Evolutionary conservation across 2,113 vertebrate genomes (phyloP).

Genomic region (Amazona guildingii): DNA sequence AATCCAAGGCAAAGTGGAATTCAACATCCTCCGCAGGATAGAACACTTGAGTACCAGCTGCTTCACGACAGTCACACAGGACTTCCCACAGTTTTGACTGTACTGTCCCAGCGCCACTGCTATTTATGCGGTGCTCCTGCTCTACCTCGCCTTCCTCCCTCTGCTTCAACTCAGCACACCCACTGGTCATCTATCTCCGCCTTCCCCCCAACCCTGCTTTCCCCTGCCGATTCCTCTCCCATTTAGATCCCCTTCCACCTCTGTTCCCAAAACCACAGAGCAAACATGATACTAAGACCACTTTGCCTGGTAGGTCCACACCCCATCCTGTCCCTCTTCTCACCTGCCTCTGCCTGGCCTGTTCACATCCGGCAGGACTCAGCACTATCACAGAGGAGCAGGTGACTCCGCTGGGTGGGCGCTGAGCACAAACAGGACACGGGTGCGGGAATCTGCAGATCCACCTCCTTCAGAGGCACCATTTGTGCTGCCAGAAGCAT

Average conservation of each 20-base stretch:
- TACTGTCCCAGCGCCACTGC: neutral
- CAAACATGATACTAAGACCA: fast-evolving
- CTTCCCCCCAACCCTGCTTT: neutral
- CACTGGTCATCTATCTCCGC: neutral
- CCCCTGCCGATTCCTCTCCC: neutral
- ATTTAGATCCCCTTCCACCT: too few species aligned
- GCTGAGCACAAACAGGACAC: fast-evolving
- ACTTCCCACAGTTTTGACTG: neutral
- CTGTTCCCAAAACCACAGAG: neutral
- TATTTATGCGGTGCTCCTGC: neutral
- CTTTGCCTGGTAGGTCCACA: fast-evolving
- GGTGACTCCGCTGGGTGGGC: neutral
- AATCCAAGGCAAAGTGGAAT: neutral
- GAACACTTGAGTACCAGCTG: neutral
- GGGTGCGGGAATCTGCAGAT: neutral
- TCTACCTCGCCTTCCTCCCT: neutral
- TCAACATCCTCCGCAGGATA: neutral
- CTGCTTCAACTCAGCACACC: neutral
- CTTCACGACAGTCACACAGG: neutral
- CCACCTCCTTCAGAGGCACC: neutral
- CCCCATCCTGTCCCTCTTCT: neutral
- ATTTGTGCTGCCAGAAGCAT: neutral
- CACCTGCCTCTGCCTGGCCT: neutral
- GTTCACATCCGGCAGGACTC: neutral
- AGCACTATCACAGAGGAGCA: neutral